Evolutionary conservation across 2,888 invertebrate species (phyloP).

Genomic region (Dasysyrphus tricinctus): DNA sequence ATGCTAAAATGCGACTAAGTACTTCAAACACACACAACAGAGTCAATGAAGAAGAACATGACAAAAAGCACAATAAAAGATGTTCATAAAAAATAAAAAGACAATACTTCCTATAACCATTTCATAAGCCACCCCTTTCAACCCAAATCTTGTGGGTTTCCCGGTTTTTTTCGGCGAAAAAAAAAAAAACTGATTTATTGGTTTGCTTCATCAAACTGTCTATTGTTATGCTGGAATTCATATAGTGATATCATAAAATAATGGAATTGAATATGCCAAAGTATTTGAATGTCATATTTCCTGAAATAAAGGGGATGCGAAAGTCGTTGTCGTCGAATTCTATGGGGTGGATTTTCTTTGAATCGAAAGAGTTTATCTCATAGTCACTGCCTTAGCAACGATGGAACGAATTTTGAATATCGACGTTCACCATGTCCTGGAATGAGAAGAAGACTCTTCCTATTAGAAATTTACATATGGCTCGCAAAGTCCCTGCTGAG

Average conservation of each 20-base stretch:
- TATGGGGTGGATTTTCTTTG: constrained; percentile 48
- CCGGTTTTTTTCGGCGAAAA: constrained; percentile 24
- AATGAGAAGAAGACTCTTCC: constrained; percentile 15
- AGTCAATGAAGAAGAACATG: constrained; percentile 45
- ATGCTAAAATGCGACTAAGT: constrained; percentile 69
- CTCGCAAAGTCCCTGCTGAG: constrained; percentile 34
- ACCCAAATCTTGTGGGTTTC: constrained; percentile 66
- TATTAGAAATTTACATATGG: constrained; percentile 71
- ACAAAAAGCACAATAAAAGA: constrained; percentile 68
- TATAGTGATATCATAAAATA: constrained; percentile 73
- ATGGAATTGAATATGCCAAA: constrained; percentile 72
- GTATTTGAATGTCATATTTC: constrained; percentile 72
- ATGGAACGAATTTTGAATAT: constrained; percentile 74
- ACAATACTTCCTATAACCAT: constrained; percentile 29
- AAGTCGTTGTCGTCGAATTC: not conserved
- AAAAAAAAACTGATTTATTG: constrained; percentile 71
- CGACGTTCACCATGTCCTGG: constrained; percentile 39
- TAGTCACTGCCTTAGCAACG: constrained; percentile 45
- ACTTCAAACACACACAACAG: constrained; percentile 38
- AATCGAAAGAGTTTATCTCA: constrained; percentile 71
- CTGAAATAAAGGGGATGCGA: constrained; percentile 12
- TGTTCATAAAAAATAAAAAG: constrained; percentile 56
- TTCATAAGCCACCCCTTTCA: constrained; percentile 57
- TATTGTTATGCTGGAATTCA: constrained; percentile 74
- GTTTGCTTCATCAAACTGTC: constrained; percentile 75